Conservation (phyloP, 1,140 invertebrate genomes). For the Platyscapa corneri region DNA sequence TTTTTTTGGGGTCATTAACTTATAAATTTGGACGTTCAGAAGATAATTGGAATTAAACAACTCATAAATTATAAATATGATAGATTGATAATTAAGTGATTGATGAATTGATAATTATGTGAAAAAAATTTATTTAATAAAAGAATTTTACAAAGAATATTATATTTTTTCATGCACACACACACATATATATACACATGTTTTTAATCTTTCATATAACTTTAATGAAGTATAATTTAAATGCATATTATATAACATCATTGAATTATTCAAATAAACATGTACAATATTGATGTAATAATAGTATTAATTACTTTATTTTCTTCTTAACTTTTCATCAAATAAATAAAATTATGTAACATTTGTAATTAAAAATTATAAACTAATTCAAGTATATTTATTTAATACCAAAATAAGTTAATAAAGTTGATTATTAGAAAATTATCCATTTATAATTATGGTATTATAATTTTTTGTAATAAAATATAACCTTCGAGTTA, state of each 20-base stretch:
- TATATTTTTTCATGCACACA: neutral
- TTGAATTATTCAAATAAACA: too few species aligned
- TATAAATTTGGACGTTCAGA: conserved; percentile 97
- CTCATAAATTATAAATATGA: neutral
- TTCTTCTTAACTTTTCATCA: neutral
- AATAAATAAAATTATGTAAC: neutral
- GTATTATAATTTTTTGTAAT: too few species aligned
- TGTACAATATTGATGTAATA: neutral
- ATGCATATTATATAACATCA: too few species aligned
- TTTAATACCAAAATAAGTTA: neutral
- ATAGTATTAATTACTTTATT: neutral
- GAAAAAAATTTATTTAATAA: too few species aligned
- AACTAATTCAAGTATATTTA: neutral
- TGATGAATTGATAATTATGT: too few species aligned
- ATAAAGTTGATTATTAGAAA: too few species aligned
- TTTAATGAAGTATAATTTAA: too few species aligned
- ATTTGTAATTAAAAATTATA: conserved; percentile 10
- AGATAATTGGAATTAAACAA: conserved; percentile 80
- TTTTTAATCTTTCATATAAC: neutral
- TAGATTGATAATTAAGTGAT: too few species aligned
- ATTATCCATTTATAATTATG: too few species aligned
- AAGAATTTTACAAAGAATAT: too few species aligned
- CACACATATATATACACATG: neutral
- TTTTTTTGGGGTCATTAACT: conserved; percentile 91
- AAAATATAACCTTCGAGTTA: too few species aligned